Conservation (phyloP, 2,113 vertebrate species). For the human region GRCh38 chr16:59603501-59604000, state of each 20-base stretch:
- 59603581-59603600: neutral
- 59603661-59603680: neutral
- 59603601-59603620: neutral
- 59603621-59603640: neutral
- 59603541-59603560: neutral
- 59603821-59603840: neutral
- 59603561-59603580: neutral
- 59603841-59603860: neutral
- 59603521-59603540: neutral
- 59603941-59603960: neutral
- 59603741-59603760: neutral
- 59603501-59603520: neutral
- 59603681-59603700: slow-evolving; percentile 1
- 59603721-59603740: neutral
- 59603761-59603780: neutral
- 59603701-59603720: neutral
- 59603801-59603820: neutral
- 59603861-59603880: neutral
- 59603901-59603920: neutral
- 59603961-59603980: neutral
- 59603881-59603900: neutral
- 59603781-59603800: neutral
- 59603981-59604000: neutral
- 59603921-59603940: neutral
- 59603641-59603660: neutral